Percentiles rank a stretch among this genome's conserved stretches.
phyloP scores from a whole-genome alignment of 1,140 invertebrate genomes.

The Ridgeia piscesae region DNA sequence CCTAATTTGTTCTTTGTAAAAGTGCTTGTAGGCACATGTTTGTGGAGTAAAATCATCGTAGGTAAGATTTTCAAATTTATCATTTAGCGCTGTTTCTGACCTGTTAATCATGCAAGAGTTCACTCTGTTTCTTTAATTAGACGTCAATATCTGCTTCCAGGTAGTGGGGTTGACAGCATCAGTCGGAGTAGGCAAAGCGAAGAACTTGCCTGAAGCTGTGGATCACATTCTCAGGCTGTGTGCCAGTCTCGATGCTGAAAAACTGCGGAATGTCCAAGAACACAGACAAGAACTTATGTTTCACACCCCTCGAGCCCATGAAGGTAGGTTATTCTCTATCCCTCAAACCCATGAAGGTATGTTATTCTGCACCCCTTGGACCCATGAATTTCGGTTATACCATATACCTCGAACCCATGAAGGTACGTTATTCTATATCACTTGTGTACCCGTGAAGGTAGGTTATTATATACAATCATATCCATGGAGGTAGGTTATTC shows the following conservation, averaged over 20 bases:
- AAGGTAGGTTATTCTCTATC: constrained; percentile 22
- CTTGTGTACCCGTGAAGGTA: constrained; percentile 37
- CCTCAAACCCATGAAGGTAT: background rate
- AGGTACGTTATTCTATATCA: constrained; percentile 27
- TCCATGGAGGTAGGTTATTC: background rate
- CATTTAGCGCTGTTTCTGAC: too few relatives aligned
- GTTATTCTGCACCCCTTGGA: constrained; percentile 33
- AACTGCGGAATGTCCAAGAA: constrained; percentile 33
- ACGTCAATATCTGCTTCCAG: constrained; percentile 33
- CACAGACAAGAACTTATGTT: constrained; percentile 39
- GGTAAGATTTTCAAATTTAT: too few relatives aligned
- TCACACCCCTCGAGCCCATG: constrained; percentile 37
- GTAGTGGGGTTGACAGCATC: constrained; percentile 57
- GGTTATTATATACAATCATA: background rate
- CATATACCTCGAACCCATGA: background rate
- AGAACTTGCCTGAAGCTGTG: constrained; percentile 34
- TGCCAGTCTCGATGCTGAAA: constrained; percentile 48
- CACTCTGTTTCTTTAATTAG: too few relatives aligned
- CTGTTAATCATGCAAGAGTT: too few relatives aligned
- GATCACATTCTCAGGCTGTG: constrained; percentile 43
- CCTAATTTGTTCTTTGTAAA: too few relatives aligned
- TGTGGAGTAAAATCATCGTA: too few relatives aligned
- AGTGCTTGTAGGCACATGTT: too few relatives aligned
- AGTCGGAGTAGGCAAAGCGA: constrained; percentile 52
- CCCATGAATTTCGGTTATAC: constrained; percentile 31